These are phyloP conservation scores for Acanthiza pusilla DNA, from an alignment of 2,797 vertebrate genomes.

Conservation along the genomic window DNA sequence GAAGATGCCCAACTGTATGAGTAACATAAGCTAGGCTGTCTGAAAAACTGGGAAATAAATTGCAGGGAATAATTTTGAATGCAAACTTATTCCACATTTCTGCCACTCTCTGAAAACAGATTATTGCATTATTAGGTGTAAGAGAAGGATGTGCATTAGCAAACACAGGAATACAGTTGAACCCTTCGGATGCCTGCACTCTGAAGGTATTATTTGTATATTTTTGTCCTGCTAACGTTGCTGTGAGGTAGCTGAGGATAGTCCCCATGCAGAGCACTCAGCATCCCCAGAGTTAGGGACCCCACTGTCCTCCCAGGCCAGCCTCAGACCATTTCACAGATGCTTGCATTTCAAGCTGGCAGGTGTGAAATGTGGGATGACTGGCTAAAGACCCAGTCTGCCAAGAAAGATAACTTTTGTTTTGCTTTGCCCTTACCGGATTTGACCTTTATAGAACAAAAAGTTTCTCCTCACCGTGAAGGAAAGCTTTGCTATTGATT, in stretches of 20 bases:
- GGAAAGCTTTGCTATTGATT: background rate
- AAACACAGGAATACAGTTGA: background rate
- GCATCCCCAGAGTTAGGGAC: rapidly evolving
- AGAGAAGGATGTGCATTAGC: background rate
- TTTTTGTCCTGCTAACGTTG: background rate
- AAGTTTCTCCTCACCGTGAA: background rate
- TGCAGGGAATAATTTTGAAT: background rate
- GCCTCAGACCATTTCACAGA: background rate
- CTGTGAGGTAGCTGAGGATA: background rate
- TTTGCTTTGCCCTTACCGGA: background rate
- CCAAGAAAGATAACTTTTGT: background rate
- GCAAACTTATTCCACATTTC: background rate
- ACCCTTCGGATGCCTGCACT: background rate
- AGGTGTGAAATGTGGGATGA: background rate
- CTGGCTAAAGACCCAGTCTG: background rate
- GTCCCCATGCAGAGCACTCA: background rate
- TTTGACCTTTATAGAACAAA: conserved; percentile 13
- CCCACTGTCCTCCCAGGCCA: background rate
- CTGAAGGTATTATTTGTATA: background rate
- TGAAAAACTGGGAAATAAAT: background rate
- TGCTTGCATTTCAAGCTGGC: background rate
- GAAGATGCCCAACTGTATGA: background rate
- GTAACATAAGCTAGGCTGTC: background rate
- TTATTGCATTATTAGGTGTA: background rate
- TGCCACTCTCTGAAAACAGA: background rate